Evolutionary conservation across 2,113 vertebrate genomes (phyloP), one percentile per base, ranked within the genome.

Genomic region (Erythrocercus mccallii): DNA sequence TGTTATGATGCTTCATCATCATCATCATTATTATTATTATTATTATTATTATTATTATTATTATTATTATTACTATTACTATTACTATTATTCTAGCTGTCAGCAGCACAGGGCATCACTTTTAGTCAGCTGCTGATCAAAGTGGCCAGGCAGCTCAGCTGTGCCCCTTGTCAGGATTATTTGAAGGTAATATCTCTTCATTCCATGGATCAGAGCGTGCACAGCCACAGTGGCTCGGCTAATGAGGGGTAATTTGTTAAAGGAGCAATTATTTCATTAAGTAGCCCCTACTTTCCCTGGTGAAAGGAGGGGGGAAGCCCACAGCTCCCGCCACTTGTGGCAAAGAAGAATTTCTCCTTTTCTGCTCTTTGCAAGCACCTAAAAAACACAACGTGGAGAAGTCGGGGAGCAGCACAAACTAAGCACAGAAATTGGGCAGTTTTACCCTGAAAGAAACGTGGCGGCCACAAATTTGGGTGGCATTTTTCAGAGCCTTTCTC

Each of bases 211-310:
- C 77, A 88, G 86, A 44, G 94, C 1, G 57, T 40, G 47, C 89
- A 48, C 47, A 74, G 80, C 56, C 80, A 71, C 77, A 18, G 70
- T 28, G 42, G 21, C 60, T 78, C 40, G 35, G 76, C 83, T 95
- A 79, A 95, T 30, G 61, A 88, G 79, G 3, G 0, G 47, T 71
- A 68, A 86, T 92, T 81, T 71, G 66, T 82, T 88, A 66, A 90
- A 95, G 57, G 42, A 76, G 89, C 31, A 79, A 88, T 94, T 90
- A 54, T 81, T 95, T 94, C 66, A 78, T 22, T 40, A 73, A 74
- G 33, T 7, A 50, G 25, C 47, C 70, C 51, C 16, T 14, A 5
- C 10, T 79, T 88, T 57, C 47, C 70, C 51, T 58, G 56, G 51
- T 4, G 2, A n/a, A 64, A 37, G 47, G 47, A 66, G 24, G n/a